Percentiles rank a stretch among this genome's conserved stretches.
phyloP scores from a whole-genome alignment of 1,140 invertebrate species.

The Sinonovacula constricta region DNA sequence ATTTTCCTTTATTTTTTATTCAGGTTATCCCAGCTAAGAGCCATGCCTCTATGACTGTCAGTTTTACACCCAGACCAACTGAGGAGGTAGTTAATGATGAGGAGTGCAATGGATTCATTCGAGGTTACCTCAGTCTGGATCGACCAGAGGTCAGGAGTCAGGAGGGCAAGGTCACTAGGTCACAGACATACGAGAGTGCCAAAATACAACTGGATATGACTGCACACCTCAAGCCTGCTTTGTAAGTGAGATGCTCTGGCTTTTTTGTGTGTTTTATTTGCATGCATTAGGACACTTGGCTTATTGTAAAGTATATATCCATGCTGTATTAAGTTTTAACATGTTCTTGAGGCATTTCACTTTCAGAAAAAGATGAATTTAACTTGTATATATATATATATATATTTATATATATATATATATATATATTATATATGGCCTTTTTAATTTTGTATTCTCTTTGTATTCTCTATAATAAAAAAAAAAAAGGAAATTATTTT shows the following conservation, averaged over 20 bases:
- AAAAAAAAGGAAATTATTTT: no score
- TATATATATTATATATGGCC: no score
- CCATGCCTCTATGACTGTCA: constrained; percentile 58
- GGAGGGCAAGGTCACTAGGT: constrained; percentile 52
- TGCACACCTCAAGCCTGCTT: constrained; percentile 73
- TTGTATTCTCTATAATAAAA: no score
- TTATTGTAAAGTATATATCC: no score
- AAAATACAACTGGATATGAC: constrained; percentile 71
- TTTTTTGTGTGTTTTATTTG: background rate
- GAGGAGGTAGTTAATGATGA: constrained; percentile 61
- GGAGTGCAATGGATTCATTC: constrained; percentile 67
- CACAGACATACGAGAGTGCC: constrained; percentile 62
- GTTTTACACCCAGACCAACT: constrained; percentile 68
- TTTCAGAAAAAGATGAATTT: no score
- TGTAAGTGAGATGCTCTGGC: constrained; percentile 66
- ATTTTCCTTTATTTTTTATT: no score
- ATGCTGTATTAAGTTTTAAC: no score
- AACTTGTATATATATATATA: no score
- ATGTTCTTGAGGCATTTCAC: no score
- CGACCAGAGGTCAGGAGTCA: constrained; percentile 54
- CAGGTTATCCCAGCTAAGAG: constrained; percentile 71
- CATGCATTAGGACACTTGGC: background rate
- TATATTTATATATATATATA: no score
- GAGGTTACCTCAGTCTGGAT: constrained; percentile 71
- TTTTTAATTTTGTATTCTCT: no score